phyloP scores from a whole-genome alignment of 2,113 vertebrate species.

The Polypterus bichir region DNA sequence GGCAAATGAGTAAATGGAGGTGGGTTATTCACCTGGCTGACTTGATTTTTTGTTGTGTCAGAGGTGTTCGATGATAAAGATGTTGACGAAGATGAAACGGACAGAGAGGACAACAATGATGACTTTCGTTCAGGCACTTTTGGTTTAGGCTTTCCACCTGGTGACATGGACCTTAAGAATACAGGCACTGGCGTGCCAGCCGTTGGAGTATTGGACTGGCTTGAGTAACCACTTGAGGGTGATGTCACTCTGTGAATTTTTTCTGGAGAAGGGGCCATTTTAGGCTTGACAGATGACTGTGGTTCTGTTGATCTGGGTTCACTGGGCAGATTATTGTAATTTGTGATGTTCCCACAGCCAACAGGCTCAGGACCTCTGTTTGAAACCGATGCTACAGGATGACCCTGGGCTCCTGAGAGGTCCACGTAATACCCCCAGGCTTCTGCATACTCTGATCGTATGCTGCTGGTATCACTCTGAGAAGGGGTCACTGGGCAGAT shows the following conservation, averaged over 20 bases:
- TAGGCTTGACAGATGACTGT: slow-evolving; percentile 47
- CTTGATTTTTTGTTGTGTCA: slow-evolving; percentile 53
- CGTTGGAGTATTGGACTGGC: slow-evolving; percentile 93
- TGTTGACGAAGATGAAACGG: slow-evolving; percentile 83
- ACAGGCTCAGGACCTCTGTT: too few relatives aligned
- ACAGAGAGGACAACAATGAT: slow-evolving; percentile 78
- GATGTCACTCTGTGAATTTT: slow-evolving; percentile 82
- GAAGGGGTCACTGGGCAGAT: slow-evolving; percentile 74
- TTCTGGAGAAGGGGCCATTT: slow-evolving; percentile 66
- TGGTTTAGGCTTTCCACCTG: slow-evolving; percentile 64
- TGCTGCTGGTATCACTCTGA: slow-evolving; percentile 85
- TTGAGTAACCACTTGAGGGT: slow-evolving; percentile 91
- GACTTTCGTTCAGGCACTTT: slow-evolving; percentile 94
- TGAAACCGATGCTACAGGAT: slow-evolving; percentile 34
- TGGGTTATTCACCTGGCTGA: slow-evolving; percentile 35
- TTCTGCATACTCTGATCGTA: slow-evolving; percentile 81
- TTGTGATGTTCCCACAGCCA: too few relatives aligned
- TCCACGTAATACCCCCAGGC: slow-evolving; percentile 87
- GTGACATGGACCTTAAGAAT: slow-evolving; percentile 59
- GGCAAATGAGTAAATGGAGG: slow-evolving; percentile 19
- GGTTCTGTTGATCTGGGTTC: slow-evolving; percentile 33
- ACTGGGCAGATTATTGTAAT: slow-evolving; percentile 31
- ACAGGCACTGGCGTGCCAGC: slow-evolving; percentile 85
- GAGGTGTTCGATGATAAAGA: slow-evolving; percentile 90
- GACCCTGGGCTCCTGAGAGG: slow-evolving; percentile 46